Conservation (phyloP, 2,888 invertebrate species). For the Melanophora roralis region DNA sequence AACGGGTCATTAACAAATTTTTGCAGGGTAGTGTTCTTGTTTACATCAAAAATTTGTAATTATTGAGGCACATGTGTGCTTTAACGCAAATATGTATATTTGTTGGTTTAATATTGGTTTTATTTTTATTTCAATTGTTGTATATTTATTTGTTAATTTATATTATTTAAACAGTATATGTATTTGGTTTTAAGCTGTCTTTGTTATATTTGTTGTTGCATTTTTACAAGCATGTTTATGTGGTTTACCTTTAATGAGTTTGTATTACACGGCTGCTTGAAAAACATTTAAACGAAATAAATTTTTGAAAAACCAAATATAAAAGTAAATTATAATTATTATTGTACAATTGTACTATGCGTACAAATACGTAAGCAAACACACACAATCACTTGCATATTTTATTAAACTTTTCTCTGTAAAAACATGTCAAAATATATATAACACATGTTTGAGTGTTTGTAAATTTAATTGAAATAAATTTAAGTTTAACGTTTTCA, state of each 20-base stretch:
- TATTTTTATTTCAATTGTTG: conserved; percentile 7
- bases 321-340: conserved; percentile 49
- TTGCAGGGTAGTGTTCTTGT: too few relatives aligned
- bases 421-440: background rate
- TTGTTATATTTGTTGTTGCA: conserved; percentile 5
- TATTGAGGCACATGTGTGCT: background rate
- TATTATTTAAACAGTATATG: conserved; percentile 55
- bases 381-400: background rate
- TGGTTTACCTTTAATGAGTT: conserved; percentile 59
- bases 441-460: background rate
- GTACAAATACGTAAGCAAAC: background rate
- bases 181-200: background rate
- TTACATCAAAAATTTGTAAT: background rate
- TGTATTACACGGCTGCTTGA: conserved; percentile 55
- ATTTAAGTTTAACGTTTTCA: conserved; percentile 18
- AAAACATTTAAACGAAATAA: conserved; percentile 48
- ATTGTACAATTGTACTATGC: conserved; percentile 23
- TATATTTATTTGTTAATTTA: conserved; percentile 58
- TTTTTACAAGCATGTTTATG: conserved; percentile 56
- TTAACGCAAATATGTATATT: background rate
- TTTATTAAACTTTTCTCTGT: background rate
- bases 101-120: conserved; percentile 32
- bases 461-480: conserved; percentile 26
- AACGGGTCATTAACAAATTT: too few relatives aligned
- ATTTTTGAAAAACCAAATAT: conserved; percentile 36